phyloP scores from a whole-genome alignment of 1,140 invertebrate species.

The Drosophila lowei region DNA sequence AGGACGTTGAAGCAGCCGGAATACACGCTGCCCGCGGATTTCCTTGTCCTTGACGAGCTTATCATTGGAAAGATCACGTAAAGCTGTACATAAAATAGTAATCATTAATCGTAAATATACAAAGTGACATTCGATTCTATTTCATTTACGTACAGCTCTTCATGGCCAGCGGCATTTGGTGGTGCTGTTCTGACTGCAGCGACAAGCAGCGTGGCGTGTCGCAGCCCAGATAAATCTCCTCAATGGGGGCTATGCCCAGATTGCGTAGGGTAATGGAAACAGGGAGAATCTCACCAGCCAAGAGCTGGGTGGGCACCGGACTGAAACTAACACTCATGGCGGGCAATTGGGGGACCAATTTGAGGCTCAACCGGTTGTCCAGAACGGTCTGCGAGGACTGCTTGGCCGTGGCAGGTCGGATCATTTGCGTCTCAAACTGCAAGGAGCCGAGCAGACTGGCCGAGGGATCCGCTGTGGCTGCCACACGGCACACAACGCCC shows the following conservation, averaged over 20 bases:
- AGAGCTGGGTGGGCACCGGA: conserved; percentile 86
- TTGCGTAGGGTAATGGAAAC: conserved; percentile 87
- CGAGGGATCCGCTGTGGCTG: conserved; percentile 71
- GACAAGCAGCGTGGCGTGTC: conserved; percentile 85
- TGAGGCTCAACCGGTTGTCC: conserved; percentile 87
- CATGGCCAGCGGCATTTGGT: conserved; percentile 59
- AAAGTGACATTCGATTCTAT: background rate
- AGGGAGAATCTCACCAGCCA: conserved; percentile 88
- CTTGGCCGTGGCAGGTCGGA: conserved; percentile 83
- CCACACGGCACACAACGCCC: conserved; percentile 83
- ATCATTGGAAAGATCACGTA: conserved; percentile 76
- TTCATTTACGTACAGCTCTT: conserved; percentile 73
- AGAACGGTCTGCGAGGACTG: conserved; percentile 83
- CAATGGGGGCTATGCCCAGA: conserved; percentile 86
- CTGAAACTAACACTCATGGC: conserved; percentile 89
- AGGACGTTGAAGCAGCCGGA: conserved; percentile 83
- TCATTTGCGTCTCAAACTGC: conserved; percentile 84
- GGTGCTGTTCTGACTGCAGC: conserved; percentile 84
- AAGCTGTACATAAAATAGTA: conserved; percentile 26
- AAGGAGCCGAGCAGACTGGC: conserved; percentile 86
- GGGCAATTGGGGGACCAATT: conserved; percentile 88
- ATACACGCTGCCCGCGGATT: conserved; percentile 84
- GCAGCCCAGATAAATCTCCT: conserved; percentile 86
- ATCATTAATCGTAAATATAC: background rate
- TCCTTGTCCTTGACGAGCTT: conserved; percentile 83